Evolutionary conservation across 2,797 vertebrate species (phyloP).

Genomic region (Sylvia borin): DNA sequence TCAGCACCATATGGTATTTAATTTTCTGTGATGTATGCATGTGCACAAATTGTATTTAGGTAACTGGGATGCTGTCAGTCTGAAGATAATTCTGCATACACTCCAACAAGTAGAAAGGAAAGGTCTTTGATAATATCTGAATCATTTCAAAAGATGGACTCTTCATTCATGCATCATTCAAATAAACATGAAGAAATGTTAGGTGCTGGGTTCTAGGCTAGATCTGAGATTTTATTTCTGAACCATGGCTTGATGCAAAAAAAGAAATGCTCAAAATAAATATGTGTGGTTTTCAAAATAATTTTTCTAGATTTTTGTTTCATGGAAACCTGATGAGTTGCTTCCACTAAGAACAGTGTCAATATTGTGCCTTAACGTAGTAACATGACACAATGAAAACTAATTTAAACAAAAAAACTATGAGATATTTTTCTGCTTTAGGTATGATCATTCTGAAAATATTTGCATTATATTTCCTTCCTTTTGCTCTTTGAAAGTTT

Average conservation of each 20-base stretch:
- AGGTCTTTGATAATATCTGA: background rate
- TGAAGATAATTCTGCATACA: constrained; percentile 40
- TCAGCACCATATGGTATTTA: constrained; percentile 72
- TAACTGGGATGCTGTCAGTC: constrained; percentile 38
- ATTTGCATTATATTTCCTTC: background rate
- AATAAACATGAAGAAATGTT: background rate
- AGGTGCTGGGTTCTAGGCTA: background rate
- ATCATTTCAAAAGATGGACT: background rate
- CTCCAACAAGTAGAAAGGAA: constrained; percentile 34
- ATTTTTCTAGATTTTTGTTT: background rate
- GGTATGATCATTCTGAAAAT: background rate
- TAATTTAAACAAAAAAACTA: background rate
- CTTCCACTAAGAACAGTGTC: background rate
- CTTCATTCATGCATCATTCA: background rate
- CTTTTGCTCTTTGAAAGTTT: background rate
- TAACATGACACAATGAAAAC: background rate
- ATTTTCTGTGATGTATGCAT: constrained; percentile 69
- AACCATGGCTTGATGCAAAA: background rate
- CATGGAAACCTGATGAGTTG: background rate
- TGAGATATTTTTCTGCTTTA: background rate
- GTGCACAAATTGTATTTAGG: constrained; percentile 61
- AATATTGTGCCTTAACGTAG: background rate
- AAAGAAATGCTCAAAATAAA: background rate
- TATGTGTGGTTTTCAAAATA: background rate
- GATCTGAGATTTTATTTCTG: background rate